These are phyloP conservation scores for Folsomia candida DNA, from an alignment of 2,888 invertebrate genomes.

Conservation along the genomic window DNA sequence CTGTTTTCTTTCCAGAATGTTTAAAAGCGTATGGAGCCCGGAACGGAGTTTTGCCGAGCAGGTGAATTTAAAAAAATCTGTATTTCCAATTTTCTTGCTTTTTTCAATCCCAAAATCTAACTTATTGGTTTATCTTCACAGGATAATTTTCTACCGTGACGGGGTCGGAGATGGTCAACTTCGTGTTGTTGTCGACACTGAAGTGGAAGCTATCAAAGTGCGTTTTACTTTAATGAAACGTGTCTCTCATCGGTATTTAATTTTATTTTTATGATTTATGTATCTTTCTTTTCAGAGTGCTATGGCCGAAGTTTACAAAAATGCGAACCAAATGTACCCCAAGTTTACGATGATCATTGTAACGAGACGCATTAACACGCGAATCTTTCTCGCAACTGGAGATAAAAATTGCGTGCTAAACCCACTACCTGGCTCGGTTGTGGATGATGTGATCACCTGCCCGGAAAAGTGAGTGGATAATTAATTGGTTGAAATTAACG, in stretches of 20 bases:
- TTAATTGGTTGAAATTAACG: not conserved
- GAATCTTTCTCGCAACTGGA: constrained; percentile 43
- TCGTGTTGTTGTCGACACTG: constrained; percentile 67
- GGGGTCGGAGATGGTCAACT: constrained; percentile 90
- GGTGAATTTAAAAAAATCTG: not conserved
- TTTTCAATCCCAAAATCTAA: no score
- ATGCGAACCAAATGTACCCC: not conserved
- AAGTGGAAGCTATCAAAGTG: constrained; percentile 69
- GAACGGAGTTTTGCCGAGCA: not conserved
- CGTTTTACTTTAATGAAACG: not conserved
- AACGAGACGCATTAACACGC: constrained; percentile 74
- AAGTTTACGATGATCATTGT: constrained; percentile 77
- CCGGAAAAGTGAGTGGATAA: constrained; percentile 66
- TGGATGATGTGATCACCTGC: constrained; percentile 79
- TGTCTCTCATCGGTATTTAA: not conserved
- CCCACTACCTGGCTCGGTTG: constrained; percentile 81
- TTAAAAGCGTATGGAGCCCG: not conserved
- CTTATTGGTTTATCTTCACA: no score
- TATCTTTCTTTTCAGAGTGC: not conserved
- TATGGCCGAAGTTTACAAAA: not conserved
- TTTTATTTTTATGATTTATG: not conserved
- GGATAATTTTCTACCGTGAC: constrained; percentile 83
- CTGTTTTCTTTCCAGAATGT: not conserved
- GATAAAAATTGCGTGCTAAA: constrained; percentile 51
- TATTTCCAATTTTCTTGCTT: no score